Evolutionary conservation across 1,140 invertebrate species (phyloP).

Genomic region (Drosophila gunungcola): DNA sequence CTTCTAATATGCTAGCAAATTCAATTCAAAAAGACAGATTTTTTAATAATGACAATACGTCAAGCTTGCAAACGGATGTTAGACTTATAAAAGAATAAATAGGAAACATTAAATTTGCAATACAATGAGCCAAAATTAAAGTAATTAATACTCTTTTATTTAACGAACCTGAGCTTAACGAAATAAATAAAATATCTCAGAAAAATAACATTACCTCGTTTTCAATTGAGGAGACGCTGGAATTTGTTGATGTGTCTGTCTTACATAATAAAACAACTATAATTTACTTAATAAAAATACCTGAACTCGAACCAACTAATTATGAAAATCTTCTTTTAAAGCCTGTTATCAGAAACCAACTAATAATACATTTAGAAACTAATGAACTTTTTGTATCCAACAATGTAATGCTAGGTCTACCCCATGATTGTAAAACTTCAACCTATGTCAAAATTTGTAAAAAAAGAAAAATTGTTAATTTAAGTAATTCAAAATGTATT

Average conservation of each 20-base stretch:
- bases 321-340: conserved; percentile 11
- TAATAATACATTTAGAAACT: background rate
- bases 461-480: background rate
- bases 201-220: conserved; percentile 13
- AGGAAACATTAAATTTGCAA: conserved; percentile 13
- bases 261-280: conserved; percentile 26
- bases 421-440: conserved; percentile 2
- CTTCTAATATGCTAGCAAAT: background rate
- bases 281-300: conserved; percentile 21
- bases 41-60: conserved; percentile 2
- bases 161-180: conserved; percentile 3
- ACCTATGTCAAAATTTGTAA: conserved; percentile 12
- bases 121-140: conserved; percentile 16
- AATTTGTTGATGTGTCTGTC: conserved; percentile 12
- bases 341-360: background rate
- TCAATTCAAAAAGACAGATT: conserved; percentile 1
- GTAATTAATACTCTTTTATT: conserved; percentile 20
- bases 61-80: conserved; percentile 10
- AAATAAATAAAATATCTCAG: conserved; percentile 19
- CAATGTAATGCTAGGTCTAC: background rate
- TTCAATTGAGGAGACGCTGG: conserved; percentile 19
- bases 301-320: conserved; percentile 7
- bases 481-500: conserved; percentile 17
- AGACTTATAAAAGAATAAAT: conserved; percentile 18
- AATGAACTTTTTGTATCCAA: background rate